These are phyloP conservation scores for Heteromurus nitidus DNA, from an alignment of 2,888 invertebrate genomes.

Conservation along the genomic window DNA sequence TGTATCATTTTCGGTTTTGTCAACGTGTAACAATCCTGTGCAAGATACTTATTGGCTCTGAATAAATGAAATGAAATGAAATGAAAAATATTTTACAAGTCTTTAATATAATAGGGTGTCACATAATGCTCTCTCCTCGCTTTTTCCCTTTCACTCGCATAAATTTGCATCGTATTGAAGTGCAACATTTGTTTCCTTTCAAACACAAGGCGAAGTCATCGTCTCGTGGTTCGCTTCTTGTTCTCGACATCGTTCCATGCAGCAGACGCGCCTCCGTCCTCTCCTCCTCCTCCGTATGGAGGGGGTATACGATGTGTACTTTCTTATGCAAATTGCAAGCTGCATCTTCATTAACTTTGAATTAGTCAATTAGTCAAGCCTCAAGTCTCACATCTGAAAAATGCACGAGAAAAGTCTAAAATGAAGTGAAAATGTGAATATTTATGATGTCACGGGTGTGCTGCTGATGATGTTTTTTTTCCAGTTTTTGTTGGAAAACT, in stretches of 20 bases:
- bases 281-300: neutral
- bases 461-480: neutral
- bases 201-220: neutral
- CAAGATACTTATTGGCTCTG: too few species aligned
- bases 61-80: too few species aligned
- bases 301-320: neutral
- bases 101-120: neutral
- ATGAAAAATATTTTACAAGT: slow-evolving; percentile 10
- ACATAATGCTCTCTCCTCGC: neutral
- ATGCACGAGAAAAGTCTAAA: neutral
- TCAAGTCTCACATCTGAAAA: neutral
- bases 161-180: slow-evolving; percentile 26
- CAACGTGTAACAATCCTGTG: too few species aligned
- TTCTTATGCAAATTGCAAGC: slow-evolving; percentile 24
- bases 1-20: too few species aligned
- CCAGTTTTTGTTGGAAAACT: neutral
- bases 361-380: slow-evolving; percentile 8
- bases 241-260: neutral
- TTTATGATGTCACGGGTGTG: neutral
- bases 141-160: neutral
- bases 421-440: slow-evolving; percentile 17
- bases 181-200: slow-evolving; percentile 24
- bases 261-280: neutral
- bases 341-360: slow-evolving; percentile 29
- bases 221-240: neutral